Evolutionary conservation across 2,797 vertebrate genomes (phyloP).

Genomic region (Lagocephalus sceleratus): DNA sequence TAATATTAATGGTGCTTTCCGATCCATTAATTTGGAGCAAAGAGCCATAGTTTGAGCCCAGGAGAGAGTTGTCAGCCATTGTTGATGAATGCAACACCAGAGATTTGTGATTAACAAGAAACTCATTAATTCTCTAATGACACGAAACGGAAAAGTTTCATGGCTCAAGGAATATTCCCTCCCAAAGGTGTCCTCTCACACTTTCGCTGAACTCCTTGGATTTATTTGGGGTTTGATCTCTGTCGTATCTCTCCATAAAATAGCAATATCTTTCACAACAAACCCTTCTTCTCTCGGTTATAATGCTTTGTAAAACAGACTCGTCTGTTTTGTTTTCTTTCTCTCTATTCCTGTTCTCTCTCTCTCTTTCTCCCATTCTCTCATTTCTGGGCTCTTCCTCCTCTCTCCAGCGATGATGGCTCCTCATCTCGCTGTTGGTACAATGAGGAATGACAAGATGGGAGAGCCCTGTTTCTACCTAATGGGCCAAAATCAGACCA

Average conservation of each 20-base stretch:
- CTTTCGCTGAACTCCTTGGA: constrained; percentile 24
- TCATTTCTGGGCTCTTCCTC: constrained; percentile 89
- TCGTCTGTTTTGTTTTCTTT: constrained; percentile 75
- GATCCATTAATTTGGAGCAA: constrained; percentile 9
- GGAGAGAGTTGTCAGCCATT: constrained; percentile 6
- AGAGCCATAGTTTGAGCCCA: constrained; percentile 5
- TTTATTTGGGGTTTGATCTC: constrained; percentile 14
- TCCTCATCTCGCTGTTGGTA: constrained; percentile 99
- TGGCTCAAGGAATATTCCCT: constrained; percentile 16
- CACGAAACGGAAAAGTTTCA: constrained; percentile 20
- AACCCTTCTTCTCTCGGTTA: constrained; percentile 37
- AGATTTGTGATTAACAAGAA: constrained; percentile 19
- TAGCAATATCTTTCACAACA: constrained; percentile 10
- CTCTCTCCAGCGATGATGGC: constrained; percentile 98
- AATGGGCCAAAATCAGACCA: constrained; percentile 99
- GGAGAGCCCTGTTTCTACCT: constrained; percentile 99
- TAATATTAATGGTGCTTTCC: constrained; percentile 6
- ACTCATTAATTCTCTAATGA: constrained; percentile 1
- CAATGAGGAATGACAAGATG: constrained; percentile 99
- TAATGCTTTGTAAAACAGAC: constrained; percentile 67
- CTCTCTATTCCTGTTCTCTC: constrained; percentile 59
- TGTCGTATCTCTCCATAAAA: not conserved
- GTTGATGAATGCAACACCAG: not conserved
- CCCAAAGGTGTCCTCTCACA: constrained; percentile 13
- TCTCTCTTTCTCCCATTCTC: constrained; percentile 77